Conservation (phyloP, 2,113 vertebrate genomes). For the Barbus barbus region DNA sequence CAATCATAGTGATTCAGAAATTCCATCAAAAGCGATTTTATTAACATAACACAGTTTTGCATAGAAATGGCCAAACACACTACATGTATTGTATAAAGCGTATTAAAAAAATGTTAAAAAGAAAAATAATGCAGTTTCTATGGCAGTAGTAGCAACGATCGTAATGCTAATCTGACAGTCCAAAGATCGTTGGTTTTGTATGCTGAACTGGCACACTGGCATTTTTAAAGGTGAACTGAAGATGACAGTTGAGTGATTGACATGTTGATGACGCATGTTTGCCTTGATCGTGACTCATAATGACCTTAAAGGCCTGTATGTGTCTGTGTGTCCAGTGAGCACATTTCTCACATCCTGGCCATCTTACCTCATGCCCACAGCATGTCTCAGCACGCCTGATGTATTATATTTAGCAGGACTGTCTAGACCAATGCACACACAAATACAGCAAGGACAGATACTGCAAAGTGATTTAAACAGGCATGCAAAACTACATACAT, state of each 20-base stretch:
- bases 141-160: not conserved
- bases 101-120: no score
- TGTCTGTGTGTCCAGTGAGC: conserved; percentile 2
- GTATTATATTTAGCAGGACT: conserved; percentile 32
- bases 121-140: not conserved
- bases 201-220: not conserved
- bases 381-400: conserved; percentile 20
- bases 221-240: not conserved
- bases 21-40: no score
- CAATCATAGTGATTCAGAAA: not conserved
- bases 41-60: no score
- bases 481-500: not conserved
- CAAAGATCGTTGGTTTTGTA: not conserved
- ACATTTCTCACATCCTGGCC: not conserved
- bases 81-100: not conserved
- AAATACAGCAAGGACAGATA: not conserved
- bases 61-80: not conserved
- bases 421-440: conserved; percentile 8
- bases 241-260: conserved; percentile 13
- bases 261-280: not conserved
- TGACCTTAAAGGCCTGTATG: conserved; percentile 33
- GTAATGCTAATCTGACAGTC: not conserved
- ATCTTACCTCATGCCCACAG: conserved; percentile 30
- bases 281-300: conserved; percentile 33
- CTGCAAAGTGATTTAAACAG: not conserved